Conservation (phyloP, 2,113 vertebrate species). For the Thinocorus orbignyianus region DNA sequence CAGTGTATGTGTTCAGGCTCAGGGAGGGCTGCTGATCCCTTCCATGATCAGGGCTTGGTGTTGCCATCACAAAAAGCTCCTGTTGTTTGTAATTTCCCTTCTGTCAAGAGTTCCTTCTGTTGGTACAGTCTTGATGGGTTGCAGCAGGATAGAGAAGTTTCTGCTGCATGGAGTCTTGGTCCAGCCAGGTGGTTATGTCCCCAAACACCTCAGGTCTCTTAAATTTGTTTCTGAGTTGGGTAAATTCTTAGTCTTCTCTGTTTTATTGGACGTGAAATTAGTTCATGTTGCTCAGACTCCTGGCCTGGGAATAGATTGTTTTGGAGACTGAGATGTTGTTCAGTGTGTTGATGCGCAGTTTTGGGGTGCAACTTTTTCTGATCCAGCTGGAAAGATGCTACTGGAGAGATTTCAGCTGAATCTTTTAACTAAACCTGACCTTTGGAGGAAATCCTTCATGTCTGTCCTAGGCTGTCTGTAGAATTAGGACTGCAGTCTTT, state of each 20-base stretch:
- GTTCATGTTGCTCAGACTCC: rapidly evolving
- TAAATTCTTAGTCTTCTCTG: rapidly evolving
- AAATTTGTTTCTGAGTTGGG: neutral
- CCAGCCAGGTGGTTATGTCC: rapidly evolving
- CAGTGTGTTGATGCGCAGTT: rapidly evolving
- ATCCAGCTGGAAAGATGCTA: neutral
- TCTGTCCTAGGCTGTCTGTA: rapidly evolving
- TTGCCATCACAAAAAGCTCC: neutral
- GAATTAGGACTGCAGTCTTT: neutral
- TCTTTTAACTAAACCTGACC: neutral
- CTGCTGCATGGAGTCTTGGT: neutral
- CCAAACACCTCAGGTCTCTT: rapidly evolving
- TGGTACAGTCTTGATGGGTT: neutral
- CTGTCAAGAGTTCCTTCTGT: neutral
- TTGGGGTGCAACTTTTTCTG: neutral
- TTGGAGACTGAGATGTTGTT: rapidly evolving
- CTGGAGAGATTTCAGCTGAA: neutral
- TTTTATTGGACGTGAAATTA: neutral
- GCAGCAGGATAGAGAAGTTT: neutral
- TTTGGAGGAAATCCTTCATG: neutral
- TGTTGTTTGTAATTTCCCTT: neutral
- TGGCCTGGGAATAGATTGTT: neutral
- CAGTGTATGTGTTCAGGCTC: rapidly evolving
- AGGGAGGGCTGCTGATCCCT: neutral
- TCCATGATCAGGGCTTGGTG: neutral